Conservation (phyloP, 2,888 invertebrate species). For the Hermaeophaga mercurialis region DNA sequence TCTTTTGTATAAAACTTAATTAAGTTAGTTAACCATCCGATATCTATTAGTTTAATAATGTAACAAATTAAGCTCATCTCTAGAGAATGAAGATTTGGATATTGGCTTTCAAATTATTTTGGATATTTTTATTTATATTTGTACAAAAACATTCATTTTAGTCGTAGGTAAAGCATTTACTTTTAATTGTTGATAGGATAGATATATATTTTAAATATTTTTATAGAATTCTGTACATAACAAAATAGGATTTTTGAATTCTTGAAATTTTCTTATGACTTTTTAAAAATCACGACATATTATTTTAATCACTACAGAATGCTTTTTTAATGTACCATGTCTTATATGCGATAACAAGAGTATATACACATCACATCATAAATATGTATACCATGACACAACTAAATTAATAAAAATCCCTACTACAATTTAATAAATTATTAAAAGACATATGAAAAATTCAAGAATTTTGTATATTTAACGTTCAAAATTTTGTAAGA, state of each 20-base stretch:
- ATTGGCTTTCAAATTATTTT: conserved; percentile 26
- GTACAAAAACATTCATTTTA: neutral
- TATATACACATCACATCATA: too few species aligned
- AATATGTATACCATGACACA: neutral
- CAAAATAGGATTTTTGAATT: conserved; percentile 6
- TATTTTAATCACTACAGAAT: too few species aligned
- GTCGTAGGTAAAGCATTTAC: neutral
- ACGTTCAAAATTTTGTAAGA: conserved; percentile 1
- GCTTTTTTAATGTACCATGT: too few species aligned
- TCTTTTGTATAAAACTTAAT: too few species aligned
- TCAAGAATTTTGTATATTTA: conserved; percentile 6
- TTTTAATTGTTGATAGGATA: conserved; percentile 9
- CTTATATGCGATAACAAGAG: too few species aligned
- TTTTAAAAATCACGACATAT: neutral
- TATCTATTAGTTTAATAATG: conserved; percentile 11
- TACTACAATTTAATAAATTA: too few species aligned
- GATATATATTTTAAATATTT: conserved; percentile 20
- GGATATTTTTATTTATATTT: neutral
- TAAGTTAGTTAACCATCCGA: too few species aligned
- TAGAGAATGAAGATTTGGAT: conserved; percentile 27
- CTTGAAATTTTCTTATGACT: conserved; percentile 9
- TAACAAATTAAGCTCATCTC: conserved; percentile 13
- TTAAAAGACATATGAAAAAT: too few species aligned
- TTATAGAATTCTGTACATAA: conserved; percentile 20
- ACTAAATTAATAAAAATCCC: too few species aligned